Conservation (phyloP, 2,113 vertebrate species). For the Gopherus flavomarginatus region DNA sequence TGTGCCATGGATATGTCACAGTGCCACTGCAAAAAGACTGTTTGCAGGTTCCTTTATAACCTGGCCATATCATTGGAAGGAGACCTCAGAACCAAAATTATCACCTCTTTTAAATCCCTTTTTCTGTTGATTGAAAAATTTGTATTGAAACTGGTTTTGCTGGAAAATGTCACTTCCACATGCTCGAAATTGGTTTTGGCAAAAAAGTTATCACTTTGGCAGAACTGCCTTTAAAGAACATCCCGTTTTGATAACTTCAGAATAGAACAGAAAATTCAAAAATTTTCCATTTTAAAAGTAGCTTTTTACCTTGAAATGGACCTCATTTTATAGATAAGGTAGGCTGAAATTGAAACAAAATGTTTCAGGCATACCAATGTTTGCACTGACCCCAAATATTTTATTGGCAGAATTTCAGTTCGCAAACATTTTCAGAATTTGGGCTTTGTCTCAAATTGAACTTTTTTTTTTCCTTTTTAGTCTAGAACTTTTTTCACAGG, state of each 20-base stretch:
- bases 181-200: background rate
- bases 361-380: no score
- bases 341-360: background rate
- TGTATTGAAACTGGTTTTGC: background rate
- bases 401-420: background rate
- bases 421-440: background rate
- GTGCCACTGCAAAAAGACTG: background rate
- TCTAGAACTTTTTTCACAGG: background rate
- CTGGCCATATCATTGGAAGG: background rate
- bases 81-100: background rate
- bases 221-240: background rate
- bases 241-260: background rate
- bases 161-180: background rate
- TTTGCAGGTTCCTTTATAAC: background rate
- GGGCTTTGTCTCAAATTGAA: background rate
- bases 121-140: background rate
- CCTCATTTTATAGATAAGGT: background rate
- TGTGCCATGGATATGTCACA: background rate
- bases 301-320: background rate
- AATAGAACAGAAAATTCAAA: background rate
- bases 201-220: background rate
- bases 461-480: background rate
- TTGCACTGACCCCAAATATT: background rate
- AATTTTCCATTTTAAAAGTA: background rate
- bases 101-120: background rate